Conservation (phyloP, 2,888 invertebrate species). For the Hedya salicella region DNA sequence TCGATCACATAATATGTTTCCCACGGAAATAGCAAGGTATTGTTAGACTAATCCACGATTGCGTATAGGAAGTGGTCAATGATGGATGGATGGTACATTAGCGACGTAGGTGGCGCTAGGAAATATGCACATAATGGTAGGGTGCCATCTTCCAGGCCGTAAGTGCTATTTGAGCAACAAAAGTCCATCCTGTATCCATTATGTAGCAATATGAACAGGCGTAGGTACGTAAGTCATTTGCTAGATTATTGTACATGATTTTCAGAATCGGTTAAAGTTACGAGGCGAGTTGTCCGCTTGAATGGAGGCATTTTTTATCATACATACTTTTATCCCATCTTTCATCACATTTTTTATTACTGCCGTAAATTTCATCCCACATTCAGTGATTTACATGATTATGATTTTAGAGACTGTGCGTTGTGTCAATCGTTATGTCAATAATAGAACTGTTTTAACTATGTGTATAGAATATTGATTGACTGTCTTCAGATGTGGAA, state of each 20-base stretch:
- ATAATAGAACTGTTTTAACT: too few species aligned
- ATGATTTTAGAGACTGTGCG: too few species aligned
- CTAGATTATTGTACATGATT: neutral
- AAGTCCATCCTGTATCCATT: conserved; percentile 31
- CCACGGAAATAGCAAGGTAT: conserved; percentile 67
- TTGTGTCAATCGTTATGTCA: too few species aligned
- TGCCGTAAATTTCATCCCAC: too few species aligned
- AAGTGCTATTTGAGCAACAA: conserved; percentile 42
- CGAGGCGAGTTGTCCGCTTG: too few species aligned
- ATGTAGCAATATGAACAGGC: conserved; percentile 24
- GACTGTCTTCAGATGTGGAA: neutral
- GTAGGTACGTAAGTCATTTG: neutral
- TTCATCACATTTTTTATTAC: too few species aligned
- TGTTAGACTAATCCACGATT: conserved; percentile 57
- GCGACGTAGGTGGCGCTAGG: conserved; percentile 50
- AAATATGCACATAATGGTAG: conserved; percentile 70
- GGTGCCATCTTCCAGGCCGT: conserved; percentile 46
- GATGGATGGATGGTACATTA: conserved; percentile 59
- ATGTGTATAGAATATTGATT: neutral
- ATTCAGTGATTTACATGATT: neutral
- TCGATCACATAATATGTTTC: conserved; percentile 60
- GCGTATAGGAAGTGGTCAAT: conserved; percentile 70
- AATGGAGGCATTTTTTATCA: too few species aligned
- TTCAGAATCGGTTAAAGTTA: neutral
- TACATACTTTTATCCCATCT: too few species aligned